Evolutionary conservation across 2,888 invertebrate species (phyloP).

Genomic region (Lymantria dispar): DNA sequence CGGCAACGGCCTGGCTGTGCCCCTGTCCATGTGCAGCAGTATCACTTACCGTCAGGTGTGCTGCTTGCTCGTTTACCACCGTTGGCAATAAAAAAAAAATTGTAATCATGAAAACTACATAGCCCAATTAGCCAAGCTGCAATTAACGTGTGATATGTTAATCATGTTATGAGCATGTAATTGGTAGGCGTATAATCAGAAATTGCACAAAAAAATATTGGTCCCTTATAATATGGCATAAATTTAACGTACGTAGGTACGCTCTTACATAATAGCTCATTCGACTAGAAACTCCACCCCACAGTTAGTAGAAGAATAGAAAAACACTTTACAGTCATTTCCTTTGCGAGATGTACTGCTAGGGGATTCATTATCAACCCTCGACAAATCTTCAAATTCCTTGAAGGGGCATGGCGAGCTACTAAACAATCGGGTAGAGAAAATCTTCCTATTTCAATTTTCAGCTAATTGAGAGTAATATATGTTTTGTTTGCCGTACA

Average conservation of each 20-base stretch:
- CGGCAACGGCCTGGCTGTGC: no score
- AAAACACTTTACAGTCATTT: conserved; percentile 80
- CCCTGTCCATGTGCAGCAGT: no score
- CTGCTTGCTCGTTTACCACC: no score
- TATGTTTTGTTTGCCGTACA: no score
- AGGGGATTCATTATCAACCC: conserved; percentile 78
- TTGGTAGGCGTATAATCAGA: no score
- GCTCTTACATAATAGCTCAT: conserved; percentile 26
- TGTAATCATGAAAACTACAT: no score
- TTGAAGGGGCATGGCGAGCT: conserved; percentile 40
- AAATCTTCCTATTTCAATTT: no score
- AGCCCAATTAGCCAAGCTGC: no score
- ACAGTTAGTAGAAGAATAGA: conserved; percentile 61
- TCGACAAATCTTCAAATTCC: conserved; percentile 66
- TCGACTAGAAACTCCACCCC: conserved; percentile 40
- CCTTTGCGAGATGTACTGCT: conserved; percentile 70
- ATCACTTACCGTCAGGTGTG: no score
- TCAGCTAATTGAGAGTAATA: no score
- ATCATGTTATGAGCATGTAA: neutral
- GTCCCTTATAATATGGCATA: neutral
- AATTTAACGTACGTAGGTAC: conserved; percentile 6
- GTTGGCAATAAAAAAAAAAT: no score
- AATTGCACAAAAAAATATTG: no score
- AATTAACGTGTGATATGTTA: neutral
- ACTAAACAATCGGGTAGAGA: conserved; percentile 21